Percentiles rank a stretch among this genome's conserved stretches.
These are phyloP conservation scores for Aquatica leii DNA, from an alignment of 2,888 invertebrate genomes.

Conservation along the genomic window DNA sequence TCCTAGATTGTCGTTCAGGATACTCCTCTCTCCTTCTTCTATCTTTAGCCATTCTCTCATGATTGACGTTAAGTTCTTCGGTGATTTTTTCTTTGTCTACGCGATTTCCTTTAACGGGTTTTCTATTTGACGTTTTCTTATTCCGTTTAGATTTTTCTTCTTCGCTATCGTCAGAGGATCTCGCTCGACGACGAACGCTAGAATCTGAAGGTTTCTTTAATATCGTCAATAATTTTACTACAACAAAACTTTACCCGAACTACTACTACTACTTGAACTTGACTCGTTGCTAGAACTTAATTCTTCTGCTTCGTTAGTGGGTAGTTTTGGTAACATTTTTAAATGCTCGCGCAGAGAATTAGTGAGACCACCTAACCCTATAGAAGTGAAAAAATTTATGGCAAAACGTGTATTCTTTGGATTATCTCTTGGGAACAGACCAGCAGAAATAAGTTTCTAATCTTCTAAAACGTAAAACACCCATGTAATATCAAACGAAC, in stretches of 20 bases:
- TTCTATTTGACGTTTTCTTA: too few relatives aligned
- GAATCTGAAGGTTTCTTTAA: too few relatives aligned
- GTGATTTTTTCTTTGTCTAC: too few relatives aligned
- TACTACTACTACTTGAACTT: constrained; percentile 43
- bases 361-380: constrained; percentile 95
- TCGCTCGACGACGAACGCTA: too few relatives aligned
- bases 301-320: constrained; percentile 52
- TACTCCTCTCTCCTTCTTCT: too few relatives aligned
- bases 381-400: constrained; percentile 97
- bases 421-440: constrained; percentile 94
- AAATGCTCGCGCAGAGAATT: constrained; percentile 91
- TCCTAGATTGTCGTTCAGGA: too few relatives aligned
- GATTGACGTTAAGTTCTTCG: too few relatives aligned
- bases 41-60: too few relatives aligned
- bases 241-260: constrained; percentile 40
- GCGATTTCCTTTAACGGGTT: too few relatives aligned
- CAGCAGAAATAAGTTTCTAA: constrained; percentile 85
- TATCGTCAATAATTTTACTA: too few relatives aligned
- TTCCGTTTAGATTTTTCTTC: too few relatives aligned
- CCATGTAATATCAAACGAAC: not conserved
- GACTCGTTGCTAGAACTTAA: constrained; percentile 43
- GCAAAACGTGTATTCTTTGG: constrained; percentile 97
- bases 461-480: constrained; percentile 68
- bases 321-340: constrained; percentile 77
- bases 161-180: too few relatives aligned